Evolutionary conservation across 2,888 invertebrate species (phyloP), one percentile per base, ranked within the genome.

Genomic region (Petrolisthes manimaculis): DNA sequence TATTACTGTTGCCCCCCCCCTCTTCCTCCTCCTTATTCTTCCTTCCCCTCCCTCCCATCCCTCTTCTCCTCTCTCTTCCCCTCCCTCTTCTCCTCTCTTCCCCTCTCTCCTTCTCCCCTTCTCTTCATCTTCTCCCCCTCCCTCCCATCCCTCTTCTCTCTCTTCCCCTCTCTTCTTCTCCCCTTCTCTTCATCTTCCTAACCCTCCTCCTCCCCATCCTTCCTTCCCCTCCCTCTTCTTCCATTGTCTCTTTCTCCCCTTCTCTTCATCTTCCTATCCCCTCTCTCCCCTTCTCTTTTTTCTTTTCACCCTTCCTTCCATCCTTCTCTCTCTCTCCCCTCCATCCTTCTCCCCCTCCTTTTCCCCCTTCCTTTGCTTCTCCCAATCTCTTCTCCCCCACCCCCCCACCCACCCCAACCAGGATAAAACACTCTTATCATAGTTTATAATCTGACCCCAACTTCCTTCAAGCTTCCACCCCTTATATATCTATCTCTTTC

Each of bases 1-100:
- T 77, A 37, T 12, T n/a, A 18, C 77, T 77, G 51, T 77, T 53
- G 37, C 77, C 53, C 37, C 53, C 77, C 53, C 77, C 18, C 77
- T 77, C 75, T 77, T 53, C 53, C 75, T 51, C 77, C 53, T 37
- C 51, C 74, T 71, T 24, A 24, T 37, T n/a, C 74, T 74, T 67
- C 67, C 12, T 18, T 14, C 18, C 18, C 18, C 12, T 67, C 67
- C 18, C 18, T 67, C 67, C 8, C 8, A 67, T 67, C 67, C 14
- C 3, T 12, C 67, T 67, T 3, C 18, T 67, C 18, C 3, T 18
- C 18, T 14, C 67, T 3, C 12, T 3, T 14, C 3, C 12, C 3
- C 37, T 37, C 37, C 37, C 2, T 37, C 37, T 37, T 2, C 37
- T 2, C 37, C 2, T 37, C 37, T 37, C 37, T 9, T 61, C 12